Evolutionary conservation across 2,113 vertebrate genomes (phyloP).

Genomic region (Microtus richardsoni): DNA sequence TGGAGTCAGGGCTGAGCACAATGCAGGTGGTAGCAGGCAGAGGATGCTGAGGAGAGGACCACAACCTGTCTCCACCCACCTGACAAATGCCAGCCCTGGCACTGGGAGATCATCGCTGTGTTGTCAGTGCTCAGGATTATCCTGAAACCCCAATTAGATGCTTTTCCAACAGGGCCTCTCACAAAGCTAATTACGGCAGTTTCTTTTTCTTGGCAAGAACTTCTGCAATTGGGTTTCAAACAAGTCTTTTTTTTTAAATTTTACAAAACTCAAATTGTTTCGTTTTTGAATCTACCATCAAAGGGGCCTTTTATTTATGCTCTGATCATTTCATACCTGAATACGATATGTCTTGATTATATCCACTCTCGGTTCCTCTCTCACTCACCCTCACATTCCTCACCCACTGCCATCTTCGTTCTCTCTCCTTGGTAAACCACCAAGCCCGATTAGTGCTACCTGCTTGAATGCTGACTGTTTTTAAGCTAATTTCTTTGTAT

Average conservation of each 20-base stretch:
- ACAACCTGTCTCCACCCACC: accelerated
- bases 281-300: background rate
- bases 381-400: background rate
- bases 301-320: background rate
- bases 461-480: too few species aligned
- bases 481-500: background rate
- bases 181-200: conserved; percentile 8
- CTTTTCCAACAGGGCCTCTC: conserved; percentile 34
- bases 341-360: background rate
- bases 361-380: too few species aligned
- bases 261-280: conserved; percentile 11
- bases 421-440: background rate
- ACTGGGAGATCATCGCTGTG: accelerated
- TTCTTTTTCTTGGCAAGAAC: background rate
- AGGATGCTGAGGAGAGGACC: background rate
- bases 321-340: background rate
- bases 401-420: background rate
- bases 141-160: background rate
- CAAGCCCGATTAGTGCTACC: background rate
- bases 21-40: accelerated
- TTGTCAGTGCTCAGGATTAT: background rate
- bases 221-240: conserved; percentile 27
- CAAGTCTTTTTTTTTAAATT: background rate
- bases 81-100: too few species aligned
- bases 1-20: background rate